Evolutionary conservation across 2,888 invertebrate species (phyloP), one percentile per base, ranked within the genome.

Genomic region (Bimastos eiseni): DNA sequence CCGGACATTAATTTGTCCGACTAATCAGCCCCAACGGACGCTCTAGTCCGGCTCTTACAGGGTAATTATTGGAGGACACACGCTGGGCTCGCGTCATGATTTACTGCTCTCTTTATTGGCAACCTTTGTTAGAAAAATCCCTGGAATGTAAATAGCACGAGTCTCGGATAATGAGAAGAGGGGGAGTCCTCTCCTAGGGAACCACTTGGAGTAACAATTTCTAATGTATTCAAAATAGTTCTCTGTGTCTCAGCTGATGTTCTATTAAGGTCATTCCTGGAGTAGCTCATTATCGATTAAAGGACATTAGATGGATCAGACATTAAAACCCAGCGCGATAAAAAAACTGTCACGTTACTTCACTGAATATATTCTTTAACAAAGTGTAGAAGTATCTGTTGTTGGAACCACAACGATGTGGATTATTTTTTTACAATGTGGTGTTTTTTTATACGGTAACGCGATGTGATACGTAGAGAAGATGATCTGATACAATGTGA

Each of bases 121-220:
- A 70, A 70, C 70, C 70, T n/a, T n/a, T n/a, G 70, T 70, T n/a
- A 8, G n/a, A n/a, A 70, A 70, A 70, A 70, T 70, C 30, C n/a
- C 70, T n/a, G 70, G 70, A 70, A 70, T 70, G 70, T n/a, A 70
- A 70, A 70, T n/a, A n/a, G 13, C 70, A 70, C 70, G 70, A 70
- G n/a, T n/a, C n/a, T 30, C 70, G 6, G 70, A 13, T 70, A 70
- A 70, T 70, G 70, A 70, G 70, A 70, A 70, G 70, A 11, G 70
- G n/a, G n/a, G 70, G 70, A 70, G n/a, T 70, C n/a, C 70, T 70
- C 70, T 70, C n/a, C 70, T n/a, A n/a, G 70, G 70, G 70, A 70
- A 70, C 70, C 70, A 70, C 30, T n/a, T 70, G 70, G 70, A 70
- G n/a, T n/a, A n/a, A 70, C n/a, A 70, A 70, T 70, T 70, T 70